Evolutionary conservation across 1,140 invertebrate species (phyloP).

Genomic region (Penaeus indicus): DNA sequence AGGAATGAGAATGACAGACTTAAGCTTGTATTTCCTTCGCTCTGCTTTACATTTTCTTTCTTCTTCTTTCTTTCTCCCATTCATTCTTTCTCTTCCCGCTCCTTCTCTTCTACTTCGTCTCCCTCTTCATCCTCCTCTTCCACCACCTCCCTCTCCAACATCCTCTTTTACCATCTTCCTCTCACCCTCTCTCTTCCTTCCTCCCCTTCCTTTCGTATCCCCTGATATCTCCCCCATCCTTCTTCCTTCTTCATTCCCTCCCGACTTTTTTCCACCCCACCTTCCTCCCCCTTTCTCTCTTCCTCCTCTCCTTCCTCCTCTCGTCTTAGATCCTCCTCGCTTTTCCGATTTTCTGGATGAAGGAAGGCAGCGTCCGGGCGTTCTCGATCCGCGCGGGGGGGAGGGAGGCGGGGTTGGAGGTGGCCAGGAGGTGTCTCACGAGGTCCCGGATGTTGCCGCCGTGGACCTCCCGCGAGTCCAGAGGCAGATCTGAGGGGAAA

Average conservation of each 20-base stretch:
- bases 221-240: not conserved
- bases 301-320: not conserved
- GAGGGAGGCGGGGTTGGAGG: conserved; percentile 47
- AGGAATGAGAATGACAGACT: not conserved
- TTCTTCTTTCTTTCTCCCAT: not conserved
- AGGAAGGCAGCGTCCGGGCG: conserved; percentile 46
- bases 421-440: conserved; percentile 49
- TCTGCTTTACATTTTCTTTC: not conserved
- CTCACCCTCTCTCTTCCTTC: not conserved
- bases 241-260: not conserved
- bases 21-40: not conserved
- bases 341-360: conserved; percentile 27
- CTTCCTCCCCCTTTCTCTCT: not conserved
- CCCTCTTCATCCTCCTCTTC: not conserved
- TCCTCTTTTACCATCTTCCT: not conserved
- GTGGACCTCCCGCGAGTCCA: conserved; percentile 46
- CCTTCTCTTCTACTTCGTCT: not conserved
- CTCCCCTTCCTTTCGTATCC: no score
- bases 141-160: not conserved
- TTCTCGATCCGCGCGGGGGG: conserved; percentile 57
- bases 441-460: conserved; percentile 50
- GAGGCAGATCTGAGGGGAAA: conserved; percentile 1
- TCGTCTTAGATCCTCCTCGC: conserved; percentile 16
- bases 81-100: not conserved
- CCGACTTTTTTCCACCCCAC: no score